Evolutionary conservation across 2,113 vertebrate species (phyloP).

Genomic region (Macrotis lagotis): DNA sequence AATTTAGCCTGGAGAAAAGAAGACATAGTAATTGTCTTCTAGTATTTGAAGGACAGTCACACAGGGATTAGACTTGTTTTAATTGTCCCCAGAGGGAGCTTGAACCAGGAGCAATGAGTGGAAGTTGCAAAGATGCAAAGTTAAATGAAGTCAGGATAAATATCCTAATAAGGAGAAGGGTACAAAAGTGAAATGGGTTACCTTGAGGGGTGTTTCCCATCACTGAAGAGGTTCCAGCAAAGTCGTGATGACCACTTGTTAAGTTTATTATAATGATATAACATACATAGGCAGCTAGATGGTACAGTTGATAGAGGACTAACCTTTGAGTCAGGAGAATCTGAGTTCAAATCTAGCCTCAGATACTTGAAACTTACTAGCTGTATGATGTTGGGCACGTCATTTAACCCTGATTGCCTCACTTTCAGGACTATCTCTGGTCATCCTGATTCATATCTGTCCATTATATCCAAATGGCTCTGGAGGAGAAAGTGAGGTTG

Average conservation of each 20-base stretch:
- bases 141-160: background rate
- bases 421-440: no score
- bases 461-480: no score
- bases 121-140: background rate
- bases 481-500: no score
- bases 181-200: background rate
- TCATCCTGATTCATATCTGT: no score
- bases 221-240: background rate
- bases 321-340: no score
- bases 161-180: background rate
- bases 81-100: background rate
- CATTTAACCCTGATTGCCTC: no score
- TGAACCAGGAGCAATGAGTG: background rate
- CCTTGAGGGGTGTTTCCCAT: background rate
- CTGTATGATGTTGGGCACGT: no score
- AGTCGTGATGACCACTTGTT: background rate
- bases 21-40: background rate
- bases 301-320: no score
- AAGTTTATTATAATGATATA: background rate
- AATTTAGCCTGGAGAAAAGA: background rate
- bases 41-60: background rate
- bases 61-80: no score
- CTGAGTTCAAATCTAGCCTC: no score
- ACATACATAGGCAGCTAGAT: no score
- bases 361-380: no score